phyloP scores from a whole-genome alignment of 2,113 vertebrate species.

The Menura novaehollandiae region DNA sequence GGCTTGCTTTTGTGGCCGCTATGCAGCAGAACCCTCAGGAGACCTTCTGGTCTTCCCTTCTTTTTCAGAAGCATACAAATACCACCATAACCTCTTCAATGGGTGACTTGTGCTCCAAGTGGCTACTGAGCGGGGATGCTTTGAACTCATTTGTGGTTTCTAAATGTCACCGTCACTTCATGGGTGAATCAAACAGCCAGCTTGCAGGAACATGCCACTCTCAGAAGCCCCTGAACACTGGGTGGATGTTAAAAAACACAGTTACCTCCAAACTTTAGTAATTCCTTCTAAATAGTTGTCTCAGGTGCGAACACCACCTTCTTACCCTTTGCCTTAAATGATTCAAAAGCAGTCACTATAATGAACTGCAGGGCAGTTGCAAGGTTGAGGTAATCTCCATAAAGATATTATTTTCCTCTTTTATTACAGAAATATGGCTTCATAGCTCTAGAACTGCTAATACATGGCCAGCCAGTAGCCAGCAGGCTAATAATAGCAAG shows the following conservation, averaged over 20 bases:
- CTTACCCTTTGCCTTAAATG: not conserved
- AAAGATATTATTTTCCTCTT: slow-evolving; percentile 39
- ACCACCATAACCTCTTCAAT: not conserved
- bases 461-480: not conserved
- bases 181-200: not conserved
- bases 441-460: slow-evolving; percentile 16
- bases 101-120: not conserved
- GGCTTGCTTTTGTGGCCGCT: not conserved
- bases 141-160: not conserved
- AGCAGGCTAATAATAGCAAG: slow-evolving; percentile 20
- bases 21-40: not conserved
- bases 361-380: not conserved
- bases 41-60: not conserved
- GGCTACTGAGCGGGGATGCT: not conserved
- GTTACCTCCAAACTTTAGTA: not conserved
- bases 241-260: not conserved
- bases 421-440: slow-evolving; percentile 20
- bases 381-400: slow-evolving; percentile 25
- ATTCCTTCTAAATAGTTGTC: not conserved
- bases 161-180: not conserved
- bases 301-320: not conserved
- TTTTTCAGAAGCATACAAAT: not conserved
- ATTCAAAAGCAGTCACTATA: not conserved
- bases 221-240: not conserved
- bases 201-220: not conserved